Conservation (phyloP, 2,113 vertebrate species). For the Pelvicachromis taeniatus region DNA sequence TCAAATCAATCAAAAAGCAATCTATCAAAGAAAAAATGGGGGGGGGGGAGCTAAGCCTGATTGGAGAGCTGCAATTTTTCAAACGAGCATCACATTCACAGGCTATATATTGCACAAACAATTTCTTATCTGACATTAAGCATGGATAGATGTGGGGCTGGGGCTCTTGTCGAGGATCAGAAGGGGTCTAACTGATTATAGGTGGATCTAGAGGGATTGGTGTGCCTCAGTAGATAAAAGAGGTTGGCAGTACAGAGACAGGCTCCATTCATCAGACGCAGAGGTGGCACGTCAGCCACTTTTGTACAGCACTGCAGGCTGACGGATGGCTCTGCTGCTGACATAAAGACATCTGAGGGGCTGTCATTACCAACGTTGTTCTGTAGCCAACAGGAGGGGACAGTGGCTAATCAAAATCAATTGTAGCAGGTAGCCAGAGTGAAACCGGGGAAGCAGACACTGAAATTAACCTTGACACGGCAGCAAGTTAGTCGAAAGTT, state of each 20-base stretch:
- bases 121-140: constrained; percentile 65
- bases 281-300: constrained; percentile 59
- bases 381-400: constrained; percentile 31
- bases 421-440: constrained; percentile 10
- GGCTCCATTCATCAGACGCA: constrained; percentile 61
- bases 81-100: not conserved
- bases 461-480: constrained; percentile 19
- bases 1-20: constrained; percentile 69
- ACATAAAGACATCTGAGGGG: constrained; percentile 64
- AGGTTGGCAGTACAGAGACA: constrained; percentile 50
- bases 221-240: constrained; percentile 60
- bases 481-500: constrained; percentile 26
- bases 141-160: constrained; percentile 46
- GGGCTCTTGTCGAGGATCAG: constrained; percentile 48
- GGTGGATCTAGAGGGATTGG: constrained; percentile 56
- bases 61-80: constrained; percentile 52
- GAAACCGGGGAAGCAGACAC: not conserved
- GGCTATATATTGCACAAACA: constrained; percentile 54
- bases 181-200: constrained; percentile 61
- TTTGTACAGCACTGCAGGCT: constrained; percentile 50
- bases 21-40: constrained; percentile 22
- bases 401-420: constrained; percentile 55
- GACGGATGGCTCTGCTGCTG: constrained; percentile 61
- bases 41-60: not conserved
- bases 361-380: constrained; percentile 45